Evolutionary conservation across 2,888 invertebrate species (phyloP).

Genomic region (Tiliacea citrago): DNA sequence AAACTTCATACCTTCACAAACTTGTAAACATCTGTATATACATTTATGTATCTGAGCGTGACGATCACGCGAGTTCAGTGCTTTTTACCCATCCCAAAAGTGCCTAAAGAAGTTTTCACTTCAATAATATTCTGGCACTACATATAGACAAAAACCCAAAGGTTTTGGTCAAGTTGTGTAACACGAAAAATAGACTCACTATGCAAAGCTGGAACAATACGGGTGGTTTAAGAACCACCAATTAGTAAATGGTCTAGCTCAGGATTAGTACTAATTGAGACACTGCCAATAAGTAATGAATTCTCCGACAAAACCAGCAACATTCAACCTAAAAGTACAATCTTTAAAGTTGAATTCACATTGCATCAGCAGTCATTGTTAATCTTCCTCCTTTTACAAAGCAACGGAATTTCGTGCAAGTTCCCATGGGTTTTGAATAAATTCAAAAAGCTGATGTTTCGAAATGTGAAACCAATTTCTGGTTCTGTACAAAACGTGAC

Average conservation of each 20-base stretch:
- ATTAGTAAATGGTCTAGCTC: slow-evolving; percentile 66
- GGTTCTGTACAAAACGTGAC: slow-evolving; percentile 47
- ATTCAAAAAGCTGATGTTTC: slow-evolving; percentile 59
- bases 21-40: too few relatives aligned
- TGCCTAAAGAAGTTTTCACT: too few relatives aligned
- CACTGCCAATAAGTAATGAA: slow-evolving; percentile 56
- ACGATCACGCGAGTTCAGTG: too few relatives aligned
- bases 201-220: slow-evolving; percentile 33
- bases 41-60: too few relatives aligned
- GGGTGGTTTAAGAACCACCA: slow-evolving; percentile 59
- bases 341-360: slow-evolving; percentile 30
- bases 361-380: slow-evolving; percentile 30
- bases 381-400: slow-evolving; percentile 44
- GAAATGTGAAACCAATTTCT: slow-evolving; percentile 61
- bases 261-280: slow-evolving; percentile 69
- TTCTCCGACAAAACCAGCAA: slow-evolving; percentile 21
- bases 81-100: too few relatives aligned
- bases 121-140: not conserved
- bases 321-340: slow-evolving; percentile 19
- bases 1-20: too few relatives aligned
- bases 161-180: not conserved
- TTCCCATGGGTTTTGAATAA: slow-evolving; percentile 56
- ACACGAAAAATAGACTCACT: slow-evolving; percentile 26
- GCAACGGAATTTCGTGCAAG: slow-evolving; percentile 45
- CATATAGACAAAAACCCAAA: not conserved